Conservation (phyloP, 2,797 vertebrate genomes). For the Enteromius paludinosus region DNA sequence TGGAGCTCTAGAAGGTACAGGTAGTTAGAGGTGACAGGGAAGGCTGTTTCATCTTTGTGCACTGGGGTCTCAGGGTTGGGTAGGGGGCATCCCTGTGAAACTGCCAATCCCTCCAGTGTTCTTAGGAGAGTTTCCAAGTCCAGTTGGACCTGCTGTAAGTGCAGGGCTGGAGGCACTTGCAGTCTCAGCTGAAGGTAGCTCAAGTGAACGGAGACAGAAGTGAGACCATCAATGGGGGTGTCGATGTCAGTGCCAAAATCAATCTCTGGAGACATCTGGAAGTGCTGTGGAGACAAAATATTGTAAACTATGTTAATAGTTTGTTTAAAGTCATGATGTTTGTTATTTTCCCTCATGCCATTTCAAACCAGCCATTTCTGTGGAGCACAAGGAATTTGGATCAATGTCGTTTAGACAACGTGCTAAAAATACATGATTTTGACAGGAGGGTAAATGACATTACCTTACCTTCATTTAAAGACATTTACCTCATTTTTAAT, state of each 20-base stretch:
- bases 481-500: constrained; percentile 57
- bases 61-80: constrained; percentile 5
- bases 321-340: too few relatives aligned
- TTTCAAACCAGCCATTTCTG: background rate
- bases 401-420: background rate
- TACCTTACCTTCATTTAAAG: background rate
- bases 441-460: background rate
- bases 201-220: constrained; percentile 62
- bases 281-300: constrained; percentile 55
- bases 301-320: background rate
- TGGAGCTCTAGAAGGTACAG: constrained; percentile 62
- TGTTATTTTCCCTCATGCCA: background rate
- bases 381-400: background rate
- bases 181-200: constrained; percentile 59
- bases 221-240: constrained; percentile 65
- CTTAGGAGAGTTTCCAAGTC: constrained; percentile 68
- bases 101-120: constrained; percentile 55
- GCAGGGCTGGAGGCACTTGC: constrained; percentile 34
- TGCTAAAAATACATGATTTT: background rate
- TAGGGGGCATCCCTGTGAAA: constrained; percentile 55
- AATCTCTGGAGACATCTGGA: constrained; percentile 41
- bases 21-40: constrained; percentile 59
- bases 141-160: constrained; percentile 64
- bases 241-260: constrained; percentile 27
- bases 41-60: constrained; percentile 14